Percentiles rank a stretch among this genome's conserved stretches.
Conservation (phyloP, 2,797 vertebrate species). For the Steatocranus sp. region DNA sequence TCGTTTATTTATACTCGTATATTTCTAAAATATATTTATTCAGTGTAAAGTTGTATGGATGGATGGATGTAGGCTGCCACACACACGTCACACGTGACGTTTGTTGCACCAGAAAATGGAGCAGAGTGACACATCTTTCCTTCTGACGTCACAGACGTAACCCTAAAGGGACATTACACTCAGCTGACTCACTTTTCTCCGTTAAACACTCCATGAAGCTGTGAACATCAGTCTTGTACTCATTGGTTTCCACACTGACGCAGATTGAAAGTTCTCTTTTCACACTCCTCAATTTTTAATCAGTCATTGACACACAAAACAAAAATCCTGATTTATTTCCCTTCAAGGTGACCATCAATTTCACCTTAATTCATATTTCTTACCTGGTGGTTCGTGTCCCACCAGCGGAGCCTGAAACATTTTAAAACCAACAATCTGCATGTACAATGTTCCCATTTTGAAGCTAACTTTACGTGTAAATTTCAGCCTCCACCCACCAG, state of each 20-base stretch:
- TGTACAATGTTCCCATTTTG: background rate
- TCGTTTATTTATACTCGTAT: rapidly evolving
- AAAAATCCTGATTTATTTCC: background rate
- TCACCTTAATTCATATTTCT: rapidly evolving
- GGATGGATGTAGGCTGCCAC: background rate
- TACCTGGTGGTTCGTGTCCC: rapidly evolving
- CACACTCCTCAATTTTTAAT: rapidly evolving
- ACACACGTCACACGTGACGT: background rate
- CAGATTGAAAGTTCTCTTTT: background rate
- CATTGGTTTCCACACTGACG: background rate
- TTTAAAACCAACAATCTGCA: background rate
- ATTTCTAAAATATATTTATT: rapidly evolving
- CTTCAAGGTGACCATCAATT: background rate
- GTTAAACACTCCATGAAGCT: background rate
- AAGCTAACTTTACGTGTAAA: background rate
- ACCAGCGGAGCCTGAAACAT: rapidly evolving
- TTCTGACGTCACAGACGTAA: background rate
- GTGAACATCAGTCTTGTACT: background rate
- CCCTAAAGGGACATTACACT: background rate
- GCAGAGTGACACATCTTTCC: background rate
- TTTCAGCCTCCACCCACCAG: background rate
- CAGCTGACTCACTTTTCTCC: background rate
- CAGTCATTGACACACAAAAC: background rate
- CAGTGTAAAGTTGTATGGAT: background rate
- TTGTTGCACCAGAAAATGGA: background rate